phyloP scores from a whole-genome alignment of 2,888 invertebrate species.

The Minunthozetes semirufus region DNA sequence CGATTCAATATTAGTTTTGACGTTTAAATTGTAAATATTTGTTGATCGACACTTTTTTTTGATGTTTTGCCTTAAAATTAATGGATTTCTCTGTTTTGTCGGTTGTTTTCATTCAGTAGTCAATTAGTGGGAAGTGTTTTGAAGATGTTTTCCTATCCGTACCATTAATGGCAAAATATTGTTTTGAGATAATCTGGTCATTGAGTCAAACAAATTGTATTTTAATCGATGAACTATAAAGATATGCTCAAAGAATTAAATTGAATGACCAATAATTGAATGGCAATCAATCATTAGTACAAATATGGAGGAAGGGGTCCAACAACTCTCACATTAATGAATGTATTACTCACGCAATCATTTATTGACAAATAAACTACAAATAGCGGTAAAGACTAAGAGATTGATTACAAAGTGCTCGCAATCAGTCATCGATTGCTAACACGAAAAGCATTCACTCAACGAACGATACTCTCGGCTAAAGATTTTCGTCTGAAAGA shows the following conservation, averaged over 20 bases:
- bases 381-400: background rate
- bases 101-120: too few species aligned
- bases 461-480: background rate
- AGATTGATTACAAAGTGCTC: conserved; percentile 6
- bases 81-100: too few species aligned
- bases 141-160: too few species aligned
- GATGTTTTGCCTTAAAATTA: too few species aligned
- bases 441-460: background rate
- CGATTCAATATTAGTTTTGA: too few species aligned
- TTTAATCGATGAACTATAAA: background rate
- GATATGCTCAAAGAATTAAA: background rate
- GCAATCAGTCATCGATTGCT: conserved; percentile 12
- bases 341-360: conserved; percentile 4
- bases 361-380: background rate
- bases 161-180: too few species aligned
- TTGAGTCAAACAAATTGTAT: background rate
- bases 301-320: background rate
- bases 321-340: background rate
- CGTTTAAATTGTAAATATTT: too few species aligned
- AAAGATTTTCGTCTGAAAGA: background rate
- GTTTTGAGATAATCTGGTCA: too few species aligned
- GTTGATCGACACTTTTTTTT: too few species aligned
- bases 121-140: too few species aligned
- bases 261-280: background rate
- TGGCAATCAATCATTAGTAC: conserved; percentile 1